phyloP scores from a whole-genome alignment of 2,113 vertebrate genomes.

The Caracal caracal region DNA sequence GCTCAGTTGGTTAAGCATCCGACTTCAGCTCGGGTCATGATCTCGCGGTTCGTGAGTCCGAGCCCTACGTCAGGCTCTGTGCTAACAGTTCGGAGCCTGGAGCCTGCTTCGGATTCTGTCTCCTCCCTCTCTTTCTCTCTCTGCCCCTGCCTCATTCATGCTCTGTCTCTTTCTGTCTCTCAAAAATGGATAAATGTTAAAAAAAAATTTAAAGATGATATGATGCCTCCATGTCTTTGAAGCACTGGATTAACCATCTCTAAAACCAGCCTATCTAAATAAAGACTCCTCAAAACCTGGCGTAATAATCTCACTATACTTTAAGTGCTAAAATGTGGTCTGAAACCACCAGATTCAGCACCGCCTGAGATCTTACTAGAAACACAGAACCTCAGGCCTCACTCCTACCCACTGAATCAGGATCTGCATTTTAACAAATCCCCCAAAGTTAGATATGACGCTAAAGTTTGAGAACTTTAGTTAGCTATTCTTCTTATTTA shows the following conservation, averaged over 20 bases:
- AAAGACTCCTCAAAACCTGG: neutral
- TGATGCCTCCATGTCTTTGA: neutral
- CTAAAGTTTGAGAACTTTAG: neutral
- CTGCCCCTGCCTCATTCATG: too few relatives aligned
- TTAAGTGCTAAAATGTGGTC: neutral
- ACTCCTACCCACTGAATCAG: neutral
- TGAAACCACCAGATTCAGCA: neutral
- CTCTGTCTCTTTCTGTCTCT: too few relatives aligned
- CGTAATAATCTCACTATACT: neutral
- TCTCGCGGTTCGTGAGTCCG: too few relatives aligned
- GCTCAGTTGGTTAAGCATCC: too few relatives aligned
- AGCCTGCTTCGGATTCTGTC: too few relatives aligned
- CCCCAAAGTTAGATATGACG: neutral
- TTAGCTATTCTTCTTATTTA: neutral
- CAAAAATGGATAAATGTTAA: too few relatives aligned
- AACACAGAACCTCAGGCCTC: neutral
- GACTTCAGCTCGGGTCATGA: too few relatives aligned
- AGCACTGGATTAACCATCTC: neutral
- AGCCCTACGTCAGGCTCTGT: too few relatives aligned
- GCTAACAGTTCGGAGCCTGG: too few relatives aligned
- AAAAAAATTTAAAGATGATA: neutral
- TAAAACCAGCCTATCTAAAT: neutral
- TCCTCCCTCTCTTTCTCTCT: too few relatives aligned
- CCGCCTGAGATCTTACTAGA: neutral
- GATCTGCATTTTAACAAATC: conserved; percentile 27